Percentiles rank a stretch among this genome's conserved stretches.
These are phyloP conservation scores for Callionymus lyra DNA, from an alignment of 2,113 vertebrate genomes.

Conservation along the genomic window DNA sequence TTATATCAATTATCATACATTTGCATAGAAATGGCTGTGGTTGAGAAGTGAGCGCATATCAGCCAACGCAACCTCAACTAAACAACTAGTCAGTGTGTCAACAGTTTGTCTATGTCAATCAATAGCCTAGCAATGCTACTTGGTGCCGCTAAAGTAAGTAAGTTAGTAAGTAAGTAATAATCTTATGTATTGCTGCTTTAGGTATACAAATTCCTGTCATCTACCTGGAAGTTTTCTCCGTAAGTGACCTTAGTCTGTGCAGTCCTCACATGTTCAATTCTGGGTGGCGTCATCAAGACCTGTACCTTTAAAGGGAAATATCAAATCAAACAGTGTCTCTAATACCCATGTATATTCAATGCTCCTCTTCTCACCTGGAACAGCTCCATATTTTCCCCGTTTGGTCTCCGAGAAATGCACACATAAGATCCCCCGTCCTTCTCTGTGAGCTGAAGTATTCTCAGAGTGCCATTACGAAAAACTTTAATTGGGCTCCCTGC, in stretches of 20 bases:
- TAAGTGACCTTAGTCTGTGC: constrained; percentile 52
- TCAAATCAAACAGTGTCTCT: no score
- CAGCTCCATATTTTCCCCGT: constrained; percentile 68
- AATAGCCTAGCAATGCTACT: no score
- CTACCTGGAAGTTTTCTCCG: constrained; percentile 66
- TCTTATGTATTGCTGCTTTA: no score
- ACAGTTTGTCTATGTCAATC: not conserved
- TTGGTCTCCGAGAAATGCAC: constrained; percentile 64
- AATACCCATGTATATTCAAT: no score
- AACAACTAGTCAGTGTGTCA: not conserved
- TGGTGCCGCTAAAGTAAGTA: no score
- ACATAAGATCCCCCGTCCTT: constrained; percentile 64
- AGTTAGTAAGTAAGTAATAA: no score
- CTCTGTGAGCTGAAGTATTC: constrained; percentile 66
- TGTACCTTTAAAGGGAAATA: constrained; percentile 42
- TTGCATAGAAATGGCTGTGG: no score
- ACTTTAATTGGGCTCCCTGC: constrained; percentile 64
- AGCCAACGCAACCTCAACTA: not conserved
- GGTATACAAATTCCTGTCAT: not conserved
- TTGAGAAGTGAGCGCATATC: no score
- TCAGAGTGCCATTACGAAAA: constrained; percentile 69
- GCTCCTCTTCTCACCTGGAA: constrained; percentile 46
- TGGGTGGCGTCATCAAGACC: constrained; percentile 68
- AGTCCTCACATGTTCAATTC: constrained; percentile 59
- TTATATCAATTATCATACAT: no score